Evolutionary conservation across 1,140 invertebrate species (phyloP).

Genomic region (Orius laevigatus): DNA sequence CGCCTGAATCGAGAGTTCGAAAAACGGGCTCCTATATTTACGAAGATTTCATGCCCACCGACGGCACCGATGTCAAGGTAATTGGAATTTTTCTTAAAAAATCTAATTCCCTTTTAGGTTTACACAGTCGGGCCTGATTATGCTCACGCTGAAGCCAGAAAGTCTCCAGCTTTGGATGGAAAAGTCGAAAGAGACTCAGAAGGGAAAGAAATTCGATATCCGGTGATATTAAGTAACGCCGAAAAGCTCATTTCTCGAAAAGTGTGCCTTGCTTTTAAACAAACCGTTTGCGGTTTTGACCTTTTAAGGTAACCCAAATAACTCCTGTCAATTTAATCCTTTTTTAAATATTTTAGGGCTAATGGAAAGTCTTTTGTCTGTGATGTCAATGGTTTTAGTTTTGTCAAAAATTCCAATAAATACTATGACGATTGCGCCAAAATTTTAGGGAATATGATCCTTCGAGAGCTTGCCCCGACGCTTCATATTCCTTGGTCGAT

Average conservation of each 20-base stretch:
- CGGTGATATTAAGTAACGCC: constrained; percentile 85
- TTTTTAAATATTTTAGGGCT: constrained; percentile 41
- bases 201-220: constrained; percentile 84
- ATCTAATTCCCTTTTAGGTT: constrained; percentile 35
- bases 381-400: constrained; percentile 99
- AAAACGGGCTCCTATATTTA: constrained; percentile 98
- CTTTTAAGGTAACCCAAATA: constrained; percentile 51
- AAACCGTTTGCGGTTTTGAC: constrained; percentile 99
- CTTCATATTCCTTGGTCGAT: constrained; percentile 93
- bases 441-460: constrained; percentile 88
- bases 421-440: constrained; percentile 99
- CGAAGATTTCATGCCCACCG: constrained; percentile 99
- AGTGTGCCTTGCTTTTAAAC: constrained; percentile 95
- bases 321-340: background rate
- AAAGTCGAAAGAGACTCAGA: constrained; percentile 97
- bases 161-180: constrained; percentile 93
- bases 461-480: constrained; percentile 82
- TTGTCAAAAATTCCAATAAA: constrained; percentile 98
- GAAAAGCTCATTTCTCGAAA: constrained; percentile 99
- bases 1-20: constrained; percentile 84
- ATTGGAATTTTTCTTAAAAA: constrained; percentile 10
- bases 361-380: constrained; percentile 98
- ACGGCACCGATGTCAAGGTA: constrained; percentile 85
- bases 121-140: constrained; percentile 96
- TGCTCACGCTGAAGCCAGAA: constrained; percentile 96